Conservation (phyloP, 2,888 invertebrate species). For the Yponomeuta cagnagella region DNA sequence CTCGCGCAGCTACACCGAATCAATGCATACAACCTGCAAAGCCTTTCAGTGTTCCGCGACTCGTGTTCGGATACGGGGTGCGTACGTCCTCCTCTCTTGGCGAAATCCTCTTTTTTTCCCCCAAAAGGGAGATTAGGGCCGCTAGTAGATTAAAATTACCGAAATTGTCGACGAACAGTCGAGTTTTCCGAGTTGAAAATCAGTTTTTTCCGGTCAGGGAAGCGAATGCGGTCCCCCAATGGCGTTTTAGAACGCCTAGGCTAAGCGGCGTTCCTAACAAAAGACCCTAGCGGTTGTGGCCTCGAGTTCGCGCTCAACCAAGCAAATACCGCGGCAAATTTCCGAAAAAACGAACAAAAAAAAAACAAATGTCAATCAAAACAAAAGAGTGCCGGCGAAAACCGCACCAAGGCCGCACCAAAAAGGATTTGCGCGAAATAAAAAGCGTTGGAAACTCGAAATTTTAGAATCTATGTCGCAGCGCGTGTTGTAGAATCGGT, state of each 20-base stretch:
- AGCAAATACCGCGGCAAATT: background rate
- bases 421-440: too few species aligned
- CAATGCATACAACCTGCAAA: conserved; percentile 70
- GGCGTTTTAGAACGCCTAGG: background rate
- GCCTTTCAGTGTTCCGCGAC: conserved; percentile 54
- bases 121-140: background rate
- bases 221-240: conserved; percentile 26
- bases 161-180: background rate
- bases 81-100: background rate
- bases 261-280: conserved; percentile 33
- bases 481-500: background rate
- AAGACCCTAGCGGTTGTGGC: conserved; percentile 42
- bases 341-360: conserved; percentile 4
- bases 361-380: conserved; percentile 18
- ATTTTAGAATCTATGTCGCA: conserved; percentile 2
- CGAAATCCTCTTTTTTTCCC: background rate
- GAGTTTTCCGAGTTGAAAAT: too few species aligned
- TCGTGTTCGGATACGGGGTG: conserved; percentile 11
- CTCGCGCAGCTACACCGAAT: conserved; percentile 61
- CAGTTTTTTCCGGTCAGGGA: conserved; percentile 16
- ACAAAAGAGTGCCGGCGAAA: background rate
- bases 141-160: background rate
- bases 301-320: conserved; percentile 25
- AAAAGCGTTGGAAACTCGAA: conserved; percentile 21
- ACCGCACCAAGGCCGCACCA: too few species aligned